These are phyloP conservation scores for Schmidtea mediterranea DNA, from an alignment of 1,140 invertebrate genomes.

Conservation along the genomic window DNA sequence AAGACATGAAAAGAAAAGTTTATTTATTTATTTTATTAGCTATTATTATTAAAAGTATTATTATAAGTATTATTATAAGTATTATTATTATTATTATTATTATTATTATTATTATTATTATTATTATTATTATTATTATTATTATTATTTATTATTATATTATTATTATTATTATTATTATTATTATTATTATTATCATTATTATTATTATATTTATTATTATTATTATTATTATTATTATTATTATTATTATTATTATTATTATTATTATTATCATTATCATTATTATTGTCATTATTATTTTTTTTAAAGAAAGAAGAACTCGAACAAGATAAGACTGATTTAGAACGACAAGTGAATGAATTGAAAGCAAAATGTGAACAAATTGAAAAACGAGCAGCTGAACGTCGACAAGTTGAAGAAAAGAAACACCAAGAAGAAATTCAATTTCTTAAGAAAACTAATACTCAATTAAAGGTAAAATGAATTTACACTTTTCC, in stretches of 20 bases:
- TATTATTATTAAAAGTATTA: background rate
- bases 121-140: too few species aligned
- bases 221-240: background rate
- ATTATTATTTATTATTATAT: too few species aligned
- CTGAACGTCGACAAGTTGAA: constrained; percentile 51
- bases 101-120: too few species aligned
- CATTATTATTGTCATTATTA: too few species aligned
- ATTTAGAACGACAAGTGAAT: constrained; percentile 45
- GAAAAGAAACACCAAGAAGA: constrained; percentile 70
- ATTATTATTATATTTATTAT: background rate
- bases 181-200: background rate
- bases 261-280: background rate
- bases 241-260: constrained; percentile 2
- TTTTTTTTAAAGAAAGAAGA: constrained; percentile 31
- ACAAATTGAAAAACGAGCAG: constrained; percentile 50
- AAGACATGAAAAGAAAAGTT: constrained; percentile 38
- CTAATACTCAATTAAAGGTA: constrained; percentile 69
- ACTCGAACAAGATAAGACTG: constrained; percentile 40
- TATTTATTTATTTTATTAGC: too few species aligned
- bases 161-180: background rate
- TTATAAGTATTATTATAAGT: too few species aligned
- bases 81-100: too few species aligned
- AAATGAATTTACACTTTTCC: background rate
- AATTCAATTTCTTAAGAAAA: constrained; percentile 61
- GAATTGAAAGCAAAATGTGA: constrained; percentile 56